Evolutionary conservation across 2,888 invertebrate species (phyloP).

Genomic region (Colletes collaris): DNA sequence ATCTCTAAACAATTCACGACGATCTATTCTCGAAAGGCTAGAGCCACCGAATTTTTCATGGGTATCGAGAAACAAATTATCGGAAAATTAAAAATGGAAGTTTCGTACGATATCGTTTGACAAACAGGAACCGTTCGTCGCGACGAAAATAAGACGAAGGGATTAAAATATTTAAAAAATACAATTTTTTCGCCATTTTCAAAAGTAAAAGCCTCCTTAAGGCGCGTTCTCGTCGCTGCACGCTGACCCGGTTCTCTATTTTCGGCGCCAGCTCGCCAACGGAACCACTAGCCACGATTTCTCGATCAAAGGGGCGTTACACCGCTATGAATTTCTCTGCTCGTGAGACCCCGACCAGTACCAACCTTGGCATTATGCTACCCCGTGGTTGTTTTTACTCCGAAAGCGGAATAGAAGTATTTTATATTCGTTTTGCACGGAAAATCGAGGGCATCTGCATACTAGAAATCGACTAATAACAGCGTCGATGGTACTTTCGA

Average conservation of each 20-base stretch:
- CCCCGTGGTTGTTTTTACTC: slow-evolving; percentile 26
- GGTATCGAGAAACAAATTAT: slow-evolving; percentile 7
- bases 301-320: slow-evolving; percentile 67
- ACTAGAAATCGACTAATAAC: no score
- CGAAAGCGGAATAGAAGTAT: not conserved
- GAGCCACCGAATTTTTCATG: not conserved
- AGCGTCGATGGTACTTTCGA: no score
- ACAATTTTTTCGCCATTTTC: no score
- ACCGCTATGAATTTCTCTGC: slow-evolving; percentile 29
- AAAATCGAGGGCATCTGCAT: no score
- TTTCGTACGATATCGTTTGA: not conserved
- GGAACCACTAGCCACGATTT: slow-evolving; percentile 61
- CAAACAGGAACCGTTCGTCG: slow-evolving; percentile 47
- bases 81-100: slow-evolving; percentile 22
- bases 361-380: slow-evolving; percentile 37
- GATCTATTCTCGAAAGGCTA: not conserved
- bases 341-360: slow-evolving; percentile 29
- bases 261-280: slow-evolving; percentile 63
- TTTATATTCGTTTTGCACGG: no score
- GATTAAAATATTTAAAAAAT: slow-evolving; percentile 27
- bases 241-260: slow-evolving; percentile 61
- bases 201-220: slow-evolving; percentile 15
- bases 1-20: not conserved
- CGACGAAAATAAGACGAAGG: slow-evolving; percentile 37
- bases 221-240: slow-evolving; percentile 47